These are phyloP conservation scores for Lordiphosa mommai DNA, from an alignment of 1,140 invertebrate genomes.

Conservation along the genomic window DNA sequence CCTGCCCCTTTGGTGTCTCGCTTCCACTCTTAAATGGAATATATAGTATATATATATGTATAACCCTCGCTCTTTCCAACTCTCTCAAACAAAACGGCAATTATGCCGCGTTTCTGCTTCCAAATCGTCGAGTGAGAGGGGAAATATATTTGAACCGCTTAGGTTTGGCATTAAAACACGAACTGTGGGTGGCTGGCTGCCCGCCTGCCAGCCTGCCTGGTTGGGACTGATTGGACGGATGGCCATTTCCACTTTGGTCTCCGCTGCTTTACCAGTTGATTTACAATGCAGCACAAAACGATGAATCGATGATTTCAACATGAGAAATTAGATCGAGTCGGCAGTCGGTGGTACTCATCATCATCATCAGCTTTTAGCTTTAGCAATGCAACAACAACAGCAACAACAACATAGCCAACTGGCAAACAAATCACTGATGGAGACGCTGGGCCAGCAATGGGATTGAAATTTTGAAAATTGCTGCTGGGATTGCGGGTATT, in stretches of 20 bases:
- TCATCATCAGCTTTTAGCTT: conserved; percentile 30
- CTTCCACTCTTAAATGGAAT: conserved; percentile 4
- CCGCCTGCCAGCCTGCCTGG: conserved; percentile 10
- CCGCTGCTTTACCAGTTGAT: conserved; percentile 51
- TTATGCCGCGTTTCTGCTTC: conserved; percentile 72
- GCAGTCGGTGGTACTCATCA: conserved; percentile 48
- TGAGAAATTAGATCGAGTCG: conserved; percentile 72
- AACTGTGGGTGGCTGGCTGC: conserved; percentile 48
- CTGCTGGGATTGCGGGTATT: conserved; percentile 72
- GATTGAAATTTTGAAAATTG: conserved; percentile 72
- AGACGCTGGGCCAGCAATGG: conserved; percentile 15
- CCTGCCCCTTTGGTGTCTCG: conserved; percentile 21
- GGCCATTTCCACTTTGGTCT: conserved; percentile 7
- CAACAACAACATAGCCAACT: conserved; percentile 40
- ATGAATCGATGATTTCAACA: conserved; percentile 75
- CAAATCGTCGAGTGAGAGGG: conserved; percentile 36
- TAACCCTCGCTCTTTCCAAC: conserved; percentile 11
- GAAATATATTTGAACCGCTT: conserved; percentile 64
- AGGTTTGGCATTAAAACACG: conserved; percentile 59
- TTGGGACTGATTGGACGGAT: conserved; percentile 58
- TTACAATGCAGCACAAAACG: conserved; percentile 63
- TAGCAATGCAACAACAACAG: conserved; percentile 24
- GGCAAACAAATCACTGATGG: conserved; percentile 60
- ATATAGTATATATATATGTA: background rate
- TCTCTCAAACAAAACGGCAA: conserved; percentile 64